Conservation (phyloP, 2,888 invertebrate species). For the Heterodera filipjevi region DNA sequence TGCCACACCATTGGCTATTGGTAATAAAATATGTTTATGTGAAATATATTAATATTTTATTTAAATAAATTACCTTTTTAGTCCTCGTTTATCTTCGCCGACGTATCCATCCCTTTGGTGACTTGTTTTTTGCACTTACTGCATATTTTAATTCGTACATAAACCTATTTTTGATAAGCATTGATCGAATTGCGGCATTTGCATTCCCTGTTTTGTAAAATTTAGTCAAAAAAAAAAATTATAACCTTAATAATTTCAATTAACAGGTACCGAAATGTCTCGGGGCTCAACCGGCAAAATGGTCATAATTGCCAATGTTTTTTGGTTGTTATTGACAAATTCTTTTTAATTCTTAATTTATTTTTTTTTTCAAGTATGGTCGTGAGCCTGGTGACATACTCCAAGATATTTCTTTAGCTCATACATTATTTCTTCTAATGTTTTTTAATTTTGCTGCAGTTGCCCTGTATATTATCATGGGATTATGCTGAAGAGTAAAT, state of each 20-base stretch:
- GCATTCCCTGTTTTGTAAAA: constrained; percentile 18
- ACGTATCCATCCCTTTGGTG: neutral
- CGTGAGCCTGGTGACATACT: constrained; percentile 13
- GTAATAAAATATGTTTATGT: neutral
- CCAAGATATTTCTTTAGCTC: neutral
- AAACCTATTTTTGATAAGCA: constrained; percentile 20
- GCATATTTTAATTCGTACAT: neutral
- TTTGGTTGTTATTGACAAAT: neutral
- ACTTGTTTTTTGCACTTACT: neutral
- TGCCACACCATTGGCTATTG: constrained; percentile 11
- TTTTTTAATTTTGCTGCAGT: neutral
- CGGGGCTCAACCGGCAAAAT: neutral
- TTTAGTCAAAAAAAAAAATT: no score
- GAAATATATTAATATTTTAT: neutral
- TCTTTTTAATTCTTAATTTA: neutral
- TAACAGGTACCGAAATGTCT: constrained; percentile 14
- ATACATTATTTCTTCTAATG: neutral
- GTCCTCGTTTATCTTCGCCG: neutral
- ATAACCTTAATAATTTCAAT: neutral
- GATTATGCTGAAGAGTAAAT: constrained; percentile 8
- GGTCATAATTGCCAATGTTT: neutral
- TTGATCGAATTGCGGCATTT: constrained; percentile 11
- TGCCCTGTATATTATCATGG: constrained; percentile 8
- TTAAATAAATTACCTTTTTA: no score
- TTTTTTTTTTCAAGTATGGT: neutral